Evolutionary conservation across 2,888 invertebrate species (phyloP), one percentile per base, ranked within the genome.

Genomic region (Rugalucina vietnamica): DNA sequence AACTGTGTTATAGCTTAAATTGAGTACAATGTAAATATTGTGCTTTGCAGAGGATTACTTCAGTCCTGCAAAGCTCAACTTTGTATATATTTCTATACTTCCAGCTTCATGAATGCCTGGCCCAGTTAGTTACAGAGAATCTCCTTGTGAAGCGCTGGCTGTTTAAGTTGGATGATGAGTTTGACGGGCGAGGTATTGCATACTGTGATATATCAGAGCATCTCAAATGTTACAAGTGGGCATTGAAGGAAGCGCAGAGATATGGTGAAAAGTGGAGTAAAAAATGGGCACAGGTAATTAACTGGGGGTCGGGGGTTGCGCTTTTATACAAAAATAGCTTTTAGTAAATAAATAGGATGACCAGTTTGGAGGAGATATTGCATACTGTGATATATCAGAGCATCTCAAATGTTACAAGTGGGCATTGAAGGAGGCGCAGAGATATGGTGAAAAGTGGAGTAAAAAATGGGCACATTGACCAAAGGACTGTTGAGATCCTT

Each of bases 391-490:
- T 82, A 90, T 95, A 10, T 85, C 93, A 5, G 89, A 91, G 21
- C 91, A 94, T 78, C 89, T 95, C 34, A 88, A 91, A 34, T 94
- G 94, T 83, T 95, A 94, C 89, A 84, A 84, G 21, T 94, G 94
- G 94, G 93, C 94, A 1, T 73, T 93, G 57, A 94, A 94, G 81
- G 95, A 95, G 84, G 91, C 92, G n/a, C 86, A 90, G 24, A 85
- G 94, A 83, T 95, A 94, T 76, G 94, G 94, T 5, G 94, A 95
- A n/a, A 95, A 95, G 82, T 95, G 95, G 95, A 91, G 81, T 74
- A 94, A 95, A 86, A 94, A 94, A 86, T 95, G 95, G 95, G 95
- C 95, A n/a, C 94, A 95, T n/a, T n/a, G n/a, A n/a, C n/a, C n/a
- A n/a, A n/a, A n/a, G n/a, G n/a, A n/a, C n/a, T n/a, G n/a, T n/a